phyloP scores from a whole-genome alignment of 2,888 invertebrate genomes.

The Pachydiplax longipennis region DNA sequence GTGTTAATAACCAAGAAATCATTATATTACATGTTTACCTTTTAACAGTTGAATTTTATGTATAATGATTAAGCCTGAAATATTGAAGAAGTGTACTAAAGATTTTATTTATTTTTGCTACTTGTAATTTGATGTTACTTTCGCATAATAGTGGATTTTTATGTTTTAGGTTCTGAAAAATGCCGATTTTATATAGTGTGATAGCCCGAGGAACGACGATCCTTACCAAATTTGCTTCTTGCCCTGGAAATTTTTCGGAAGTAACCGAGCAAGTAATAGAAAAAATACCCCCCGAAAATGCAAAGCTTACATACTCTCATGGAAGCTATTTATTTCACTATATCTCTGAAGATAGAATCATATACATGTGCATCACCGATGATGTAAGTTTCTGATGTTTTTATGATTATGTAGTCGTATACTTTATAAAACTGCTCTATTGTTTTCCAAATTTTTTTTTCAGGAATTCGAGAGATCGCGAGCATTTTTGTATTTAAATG shows the following conservation, averaged over 20 bases:
- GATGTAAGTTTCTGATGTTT: slow-evolving; percentile 70
- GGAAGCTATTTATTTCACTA: slow-evolving; percentile 94
- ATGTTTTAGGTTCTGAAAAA: slow-evolving; percentile 57
- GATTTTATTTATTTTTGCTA: no score
- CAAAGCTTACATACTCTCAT: slow-evolving; percentile 92
- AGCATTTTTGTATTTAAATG: slow-evolving; percentile 89
- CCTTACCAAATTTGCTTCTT: slow-evolving; percentile 89
- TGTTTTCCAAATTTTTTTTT: slow-evolving; percentile 55
- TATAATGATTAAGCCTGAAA: no score
- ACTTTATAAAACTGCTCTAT: neutral
- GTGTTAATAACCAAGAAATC: no score
- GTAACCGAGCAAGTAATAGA: slow-evolving; percentile 90
- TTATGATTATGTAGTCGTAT: neutral
- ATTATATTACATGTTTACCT: no score
- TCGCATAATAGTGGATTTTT: no score
- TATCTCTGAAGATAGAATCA: slow-evolving; percentile 82
- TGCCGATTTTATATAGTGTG: slow-evolving; percentile 92
- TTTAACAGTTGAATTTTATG: no score
- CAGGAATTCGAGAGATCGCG: slow-evolving; percentile 93
- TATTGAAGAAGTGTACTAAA: no score
- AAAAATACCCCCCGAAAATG: slow-evolving; percentile 87
- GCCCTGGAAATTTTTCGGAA: slow-evolving; percentile 93
- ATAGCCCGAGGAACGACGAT: slow-evolving; percentile 86
- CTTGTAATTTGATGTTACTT: no score
- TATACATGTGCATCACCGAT: slow-evolving; percentile 95